Evolutionary conservation across 2,797 vertebrate genomes (phyloP).

Genomic region (Borostomias antarcticus): DNA sequence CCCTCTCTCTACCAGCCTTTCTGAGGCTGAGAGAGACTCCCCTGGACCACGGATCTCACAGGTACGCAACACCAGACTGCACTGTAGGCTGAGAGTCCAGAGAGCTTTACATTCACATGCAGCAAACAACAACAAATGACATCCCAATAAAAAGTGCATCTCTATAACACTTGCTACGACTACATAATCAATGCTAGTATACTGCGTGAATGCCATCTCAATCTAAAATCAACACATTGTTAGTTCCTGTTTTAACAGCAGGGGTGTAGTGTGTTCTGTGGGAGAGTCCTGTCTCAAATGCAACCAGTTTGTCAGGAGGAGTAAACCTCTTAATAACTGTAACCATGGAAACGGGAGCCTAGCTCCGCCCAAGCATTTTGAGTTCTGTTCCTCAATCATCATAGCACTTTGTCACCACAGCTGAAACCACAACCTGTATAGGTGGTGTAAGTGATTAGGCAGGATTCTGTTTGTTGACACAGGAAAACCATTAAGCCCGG

Average conservation of each 20-base stretch:
- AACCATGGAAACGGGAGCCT: conserved; percentile 53
- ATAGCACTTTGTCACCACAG: conserved; percentile 14
- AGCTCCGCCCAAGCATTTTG: conserved; percentile 11
- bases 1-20: conserved; percentile 43
- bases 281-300: conserved; percentile 19
- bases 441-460: conserved; percentile 12
- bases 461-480: conserved; percentile 10
- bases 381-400: not conserved
- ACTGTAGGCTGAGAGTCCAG: not conserved
- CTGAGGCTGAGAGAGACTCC: conserved; percentile 14
- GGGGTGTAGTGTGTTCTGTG: conserved; percentile 7
- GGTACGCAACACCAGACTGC: conserved; percentile 42
- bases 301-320: conserved; percentile 67
- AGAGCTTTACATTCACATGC: not conserved
- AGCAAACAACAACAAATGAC: not conserved
- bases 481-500: conserved; percentile 26
- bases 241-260: too few relatives aligned
- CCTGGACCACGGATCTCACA: conserved; percentile 19
- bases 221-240: too few relatives aligned
- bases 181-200: too few relatives aligned
- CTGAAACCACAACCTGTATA: conserved; percentile 33
- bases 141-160: not conserved
- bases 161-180: too few relatives aligned
- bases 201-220: too few relatives aligned
- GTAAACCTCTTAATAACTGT: conserved; percentile 39